Conservation (phyloP, 2,797 vertebrate genomes). For the Galaxias olidus region DNA sequence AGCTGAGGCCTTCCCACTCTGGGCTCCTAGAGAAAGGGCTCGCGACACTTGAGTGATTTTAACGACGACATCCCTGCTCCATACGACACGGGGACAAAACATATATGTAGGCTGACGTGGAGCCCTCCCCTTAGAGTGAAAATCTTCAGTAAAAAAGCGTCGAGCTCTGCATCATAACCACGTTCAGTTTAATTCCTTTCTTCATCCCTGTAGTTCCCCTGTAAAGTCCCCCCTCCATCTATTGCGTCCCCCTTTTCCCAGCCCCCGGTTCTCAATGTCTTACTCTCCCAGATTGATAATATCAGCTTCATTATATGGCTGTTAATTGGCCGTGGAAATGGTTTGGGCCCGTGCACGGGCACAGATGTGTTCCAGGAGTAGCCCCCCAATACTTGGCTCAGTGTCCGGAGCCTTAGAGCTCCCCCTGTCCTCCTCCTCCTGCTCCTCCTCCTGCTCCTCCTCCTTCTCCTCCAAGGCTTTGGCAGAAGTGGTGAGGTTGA, state of each 20-base stretch:
- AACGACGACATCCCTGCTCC: slow-evolving; percentile 33
- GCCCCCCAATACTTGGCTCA: slow-evolving; percentile 64
- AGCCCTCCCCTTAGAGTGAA: too few species aligned
- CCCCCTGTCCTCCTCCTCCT: background rate
- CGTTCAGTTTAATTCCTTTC: too few species aligned
- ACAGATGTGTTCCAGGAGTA: slow-evolving; percentile 91
- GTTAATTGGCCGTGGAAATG: slow-evolving; percentile 98
- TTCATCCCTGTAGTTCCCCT: too few species aligned
- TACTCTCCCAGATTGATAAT: slow-evolving; percentile 87
- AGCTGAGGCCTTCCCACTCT: slow-evolving; percentile 72
- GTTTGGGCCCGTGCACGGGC: slow-evolving; percentile 87
- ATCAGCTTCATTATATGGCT: slow-evolving; percentile 98
- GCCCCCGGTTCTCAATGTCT: slow-evolving; percentile 61
- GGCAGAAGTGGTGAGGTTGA: slow-evolving; percentile 80
- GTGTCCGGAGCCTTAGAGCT: slow-evolving; percentile 67
- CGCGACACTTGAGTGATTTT: slow-evolving; percentile 73
- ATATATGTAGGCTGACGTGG: too few species aligned
- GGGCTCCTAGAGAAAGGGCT: slow-evolving; percentile 65
- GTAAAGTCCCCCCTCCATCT: slow-evolving; percentile 29
- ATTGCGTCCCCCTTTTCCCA: too few species aligned
- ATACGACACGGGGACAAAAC: too few species aligned
- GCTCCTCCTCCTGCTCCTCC: slow-evolving; percentile 70
- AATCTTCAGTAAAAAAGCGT: too few species aligned
- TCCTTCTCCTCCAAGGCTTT: slow-evolving; percentile 81
- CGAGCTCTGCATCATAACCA: too few species aligned